A percentile compares a stretch with the other conserved stretches of the same genome.
Evolutionary conservation across 2,888 invertebrate genomes (phyloP).

Genomic region (Rhodophaea formosa): DNA sequence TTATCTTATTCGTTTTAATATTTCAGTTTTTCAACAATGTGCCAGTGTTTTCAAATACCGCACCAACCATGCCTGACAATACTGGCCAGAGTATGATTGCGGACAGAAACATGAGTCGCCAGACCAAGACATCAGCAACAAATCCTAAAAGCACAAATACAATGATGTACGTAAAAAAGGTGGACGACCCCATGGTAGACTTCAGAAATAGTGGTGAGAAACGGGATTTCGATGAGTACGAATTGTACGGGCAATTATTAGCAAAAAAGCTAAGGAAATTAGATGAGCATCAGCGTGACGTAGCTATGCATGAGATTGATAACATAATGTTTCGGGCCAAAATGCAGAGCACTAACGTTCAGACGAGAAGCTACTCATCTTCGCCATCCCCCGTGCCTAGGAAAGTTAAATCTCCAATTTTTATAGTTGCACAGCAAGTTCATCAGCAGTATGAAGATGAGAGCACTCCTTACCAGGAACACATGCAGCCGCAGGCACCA

Average conservation of each 20-base stretch:
- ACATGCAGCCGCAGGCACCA: constrained; percentile 31
- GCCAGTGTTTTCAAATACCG: constrained; percentile 23
- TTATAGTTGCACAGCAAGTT: constrained; percentile 51
- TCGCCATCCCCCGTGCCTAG: constrained; percentile 48
- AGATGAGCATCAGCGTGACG: constrained; percentile 65
- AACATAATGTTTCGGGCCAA: constrained; percentile 68
- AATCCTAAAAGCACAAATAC: constrained; percentile 22
- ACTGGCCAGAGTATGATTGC: constrained; percentile 27
- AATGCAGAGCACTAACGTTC: constrained; percentile 47
- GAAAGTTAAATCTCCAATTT: constrained; percentile 58
- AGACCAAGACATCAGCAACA: constrained; percentile 28
- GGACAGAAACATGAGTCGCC: constrained; percentile 29
- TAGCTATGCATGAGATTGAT: constrained; percentile 73
- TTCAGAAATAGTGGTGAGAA: constrained; percentile 32
- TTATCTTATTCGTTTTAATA: not conserved
- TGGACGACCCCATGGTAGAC: constrained; percentile 38
- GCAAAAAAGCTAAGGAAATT: constrained; percentile 68
- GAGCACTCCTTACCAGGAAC: constrained; percentile 50
- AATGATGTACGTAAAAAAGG: constrained; percentile 36
- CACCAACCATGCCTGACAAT: constrained; percentile 36
- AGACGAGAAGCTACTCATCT: constrained; percentile 42
- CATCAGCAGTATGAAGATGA: constrained; percentile 55
- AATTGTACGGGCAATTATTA: constrained; percentile 63
- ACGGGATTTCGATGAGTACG: constrained; percentile 61
- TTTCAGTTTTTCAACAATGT: constrained; percentile 38